These are phyloP conservation scores for Agapetus fuscipes DNA, from an alignment of 2,888 invertebrate species.

Conservation along the genomic window DNA sequence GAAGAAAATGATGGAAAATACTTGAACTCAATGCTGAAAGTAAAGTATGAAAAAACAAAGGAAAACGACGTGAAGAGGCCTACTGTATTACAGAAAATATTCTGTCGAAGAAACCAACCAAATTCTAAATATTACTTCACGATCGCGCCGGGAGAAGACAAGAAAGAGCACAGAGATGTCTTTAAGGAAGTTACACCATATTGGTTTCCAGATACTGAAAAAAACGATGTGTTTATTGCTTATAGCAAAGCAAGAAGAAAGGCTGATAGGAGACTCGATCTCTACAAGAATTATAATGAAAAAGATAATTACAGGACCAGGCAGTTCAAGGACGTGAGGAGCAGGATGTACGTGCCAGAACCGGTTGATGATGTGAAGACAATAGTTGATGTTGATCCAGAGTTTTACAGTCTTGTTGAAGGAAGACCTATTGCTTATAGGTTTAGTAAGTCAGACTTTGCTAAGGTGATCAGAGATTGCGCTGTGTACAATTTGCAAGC, in stretches of 20 bases:
- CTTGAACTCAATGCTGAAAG: conserved; percentile 7
- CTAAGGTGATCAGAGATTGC: conserved; percentile 42
- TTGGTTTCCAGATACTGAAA: conserved; percentile 23
- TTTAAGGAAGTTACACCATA: conserved; percentile 15
- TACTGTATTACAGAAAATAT: conserved; percentile 31
- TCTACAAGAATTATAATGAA: conserved; percentile 26
- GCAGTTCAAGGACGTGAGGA: conserved; percentile 41
- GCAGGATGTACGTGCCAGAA: conserved; percentile 47
- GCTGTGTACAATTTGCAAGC: conserved; percentile 43
- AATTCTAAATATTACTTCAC: conserved; percentile 42
- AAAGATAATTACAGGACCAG: conserved; percentile 28
- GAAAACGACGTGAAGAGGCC: conserved; percentile 4
- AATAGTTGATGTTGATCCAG: conserved; percentile 54
- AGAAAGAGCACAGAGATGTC: conserved; percentile 1
- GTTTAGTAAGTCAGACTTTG: conserved; percentile 49
- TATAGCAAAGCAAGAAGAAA: conserved; percentile 23
- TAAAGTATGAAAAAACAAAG: conserved; percentile 7
- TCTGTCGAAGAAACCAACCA: conserved; percentile 37
- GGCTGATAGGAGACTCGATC: conserved; percentile 29
- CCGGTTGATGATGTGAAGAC: conserved; percentile 46
- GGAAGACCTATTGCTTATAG: conserved; percentile 49
- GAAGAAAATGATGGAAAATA: neutral
- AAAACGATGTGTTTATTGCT: conserved; percentile 15
- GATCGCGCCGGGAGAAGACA: conserved; percentile 30
- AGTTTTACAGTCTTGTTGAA: conserved; percentile 53